phyloP scores from a whole-genome alignment of 2,113 vertebrate genomes.

The Rhagologus leucostigma region DNA sequence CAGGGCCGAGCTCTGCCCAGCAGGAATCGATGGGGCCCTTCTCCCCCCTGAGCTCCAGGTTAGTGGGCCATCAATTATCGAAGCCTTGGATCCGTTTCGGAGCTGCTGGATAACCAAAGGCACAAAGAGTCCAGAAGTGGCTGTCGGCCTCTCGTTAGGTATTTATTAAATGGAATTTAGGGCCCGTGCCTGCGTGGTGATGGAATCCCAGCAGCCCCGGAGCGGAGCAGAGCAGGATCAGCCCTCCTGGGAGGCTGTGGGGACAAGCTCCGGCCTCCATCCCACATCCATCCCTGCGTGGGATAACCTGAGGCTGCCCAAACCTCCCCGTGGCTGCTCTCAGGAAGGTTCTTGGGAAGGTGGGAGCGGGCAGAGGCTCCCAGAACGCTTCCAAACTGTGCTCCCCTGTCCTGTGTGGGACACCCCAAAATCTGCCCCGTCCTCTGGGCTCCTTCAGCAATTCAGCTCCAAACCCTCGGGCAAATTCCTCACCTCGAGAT shows the following conservation, averaged over 20 bases:
- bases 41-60: neutral
- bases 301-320: neutral
- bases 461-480: neutral
- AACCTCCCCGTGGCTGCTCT: rapidly evolving
- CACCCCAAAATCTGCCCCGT: neutral
- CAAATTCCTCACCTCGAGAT: neutral
- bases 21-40: neutral
- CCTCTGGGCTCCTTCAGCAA: neutral
- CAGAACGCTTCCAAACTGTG: neutral
- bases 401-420: neutral
- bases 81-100: neutral
- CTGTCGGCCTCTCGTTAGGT: conserved; percentile 47
- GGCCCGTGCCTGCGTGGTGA: neutral
- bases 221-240: neutral
- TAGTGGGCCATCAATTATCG: conserved; percentile 36
- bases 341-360: neutral
- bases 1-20: neutral
- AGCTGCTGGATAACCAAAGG: neutral
- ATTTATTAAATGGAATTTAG: conserved; percentile 61
- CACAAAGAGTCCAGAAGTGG: conserved; percentile 6
- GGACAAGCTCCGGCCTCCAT: neutral
- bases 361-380: neutral
- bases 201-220: neutral
- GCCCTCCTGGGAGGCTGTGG: neutral
- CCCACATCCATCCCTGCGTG: rapidly evolving